Evolutionary conservation across 2,888 invertebrate species (phyloP).

Genomic region (Abrostola triplasia): DNA sequence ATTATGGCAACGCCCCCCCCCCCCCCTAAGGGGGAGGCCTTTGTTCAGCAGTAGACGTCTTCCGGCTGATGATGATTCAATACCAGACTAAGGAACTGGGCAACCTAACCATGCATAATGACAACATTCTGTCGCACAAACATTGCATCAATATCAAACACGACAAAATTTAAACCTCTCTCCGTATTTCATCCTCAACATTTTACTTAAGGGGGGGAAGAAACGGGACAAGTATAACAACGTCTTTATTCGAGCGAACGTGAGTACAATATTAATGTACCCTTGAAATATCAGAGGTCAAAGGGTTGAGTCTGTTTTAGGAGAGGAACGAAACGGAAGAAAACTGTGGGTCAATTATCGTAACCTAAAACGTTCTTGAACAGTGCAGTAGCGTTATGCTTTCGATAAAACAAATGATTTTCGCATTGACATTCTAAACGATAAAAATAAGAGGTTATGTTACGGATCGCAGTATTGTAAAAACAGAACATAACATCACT

Average conservation of each 20-base stretch:
- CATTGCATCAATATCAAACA: not conserved
- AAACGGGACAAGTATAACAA: conserved; percentile 20
- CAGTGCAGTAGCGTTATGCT: no score
- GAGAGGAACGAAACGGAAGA: conserved; percentile 7
- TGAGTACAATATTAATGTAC: conserved; percentile 40
- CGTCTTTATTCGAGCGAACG: conserved; percentile 21
- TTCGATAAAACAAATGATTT: not conserved
- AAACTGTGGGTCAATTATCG: not conserved
- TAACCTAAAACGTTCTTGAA: not conserved
- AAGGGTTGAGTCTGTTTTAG: conserved; percentile 36
- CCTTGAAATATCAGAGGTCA: conserved; percentile 32
- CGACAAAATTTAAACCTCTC: conserved; percentile 27
- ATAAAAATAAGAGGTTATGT: no score
- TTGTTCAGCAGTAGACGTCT: no score
- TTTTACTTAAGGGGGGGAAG: not conserved
- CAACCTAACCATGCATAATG: no score
- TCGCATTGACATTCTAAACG: not conserved
- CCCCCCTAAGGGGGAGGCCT: no score
- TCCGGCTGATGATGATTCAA: no score
- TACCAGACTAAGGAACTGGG: conserved; percentile 6
- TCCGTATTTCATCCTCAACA: not conserved
- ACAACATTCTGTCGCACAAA: no score
- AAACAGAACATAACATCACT: not conserved
- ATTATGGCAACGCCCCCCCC: no score
- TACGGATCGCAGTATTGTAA: no score